Conservation (phyloP, 2,113 vertebrate genomes). For the Pyxicephalus adspersus region DNA sequence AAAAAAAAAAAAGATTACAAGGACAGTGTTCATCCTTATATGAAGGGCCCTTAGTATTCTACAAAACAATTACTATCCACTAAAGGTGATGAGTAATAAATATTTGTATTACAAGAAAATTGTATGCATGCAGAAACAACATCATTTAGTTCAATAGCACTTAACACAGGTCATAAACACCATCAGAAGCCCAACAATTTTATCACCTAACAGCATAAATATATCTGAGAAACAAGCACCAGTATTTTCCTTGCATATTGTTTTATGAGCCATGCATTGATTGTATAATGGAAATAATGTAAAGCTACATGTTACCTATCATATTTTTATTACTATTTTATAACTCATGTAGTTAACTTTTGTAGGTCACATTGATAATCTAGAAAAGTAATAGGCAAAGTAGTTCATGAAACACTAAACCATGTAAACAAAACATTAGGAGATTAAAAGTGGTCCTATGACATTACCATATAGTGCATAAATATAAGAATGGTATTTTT, state of each 20-base stretch:
- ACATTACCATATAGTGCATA: no score
- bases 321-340: not conserved
- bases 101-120: not conserved
- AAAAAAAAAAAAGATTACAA: no score
- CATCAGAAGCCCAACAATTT: not conserved
- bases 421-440: no score
- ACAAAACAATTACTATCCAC: conserved; percentile 11
- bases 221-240: not conserved
- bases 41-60: not conserved
- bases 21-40: not conserved
- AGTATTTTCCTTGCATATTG: not conserved
- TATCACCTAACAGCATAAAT: not conserved
- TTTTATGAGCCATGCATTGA: not conserved
- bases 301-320: not conserved
- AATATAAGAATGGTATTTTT: no score
- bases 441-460: no score
- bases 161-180: not conserved
- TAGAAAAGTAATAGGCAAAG: no score
- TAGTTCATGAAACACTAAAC: no score
- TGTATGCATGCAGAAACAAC: not conserved
- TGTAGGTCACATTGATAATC: not conserved
- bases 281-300: not conserved
- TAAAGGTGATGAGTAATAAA: conserved; percentile 28
- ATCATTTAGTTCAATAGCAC: conserved; percentile 1
- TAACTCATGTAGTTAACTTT: no score